phyloP scores from a whole-genome alignment of 1,140 invertebrate species.

The Anadara kagoshimensis region DNA sequence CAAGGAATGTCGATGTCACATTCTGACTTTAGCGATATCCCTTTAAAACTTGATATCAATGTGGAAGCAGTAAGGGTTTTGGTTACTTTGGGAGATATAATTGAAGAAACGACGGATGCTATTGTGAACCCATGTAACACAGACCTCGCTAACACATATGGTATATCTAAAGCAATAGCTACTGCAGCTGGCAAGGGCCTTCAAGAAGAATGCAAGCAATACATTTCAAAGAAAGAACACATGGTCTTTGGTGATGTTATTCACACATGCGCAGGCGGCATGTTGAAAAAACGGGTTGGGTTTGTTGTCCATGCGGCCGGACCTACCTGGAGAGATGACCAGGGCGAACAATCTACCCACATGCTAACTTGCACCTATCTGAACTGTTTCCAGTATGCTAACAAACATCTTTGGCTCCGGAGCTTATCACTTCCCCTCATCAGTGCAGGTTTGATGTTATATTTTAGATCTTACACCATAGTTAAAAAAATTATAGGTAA shows the following conservation, averaged over 20 bases:
- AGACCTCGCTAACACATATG: slow-evolving; percentile 30
- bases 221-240: slow-evolving; percentile 36
- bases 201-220: slow-evolving; percentile 37
- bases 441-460: slow-evolving; percentile 40
- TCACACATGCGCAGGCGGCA: slow-evolving; percentile 50
- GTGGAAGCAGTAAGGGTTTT: slow-evolving; percentile 26
- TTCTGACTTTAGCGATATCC: slow-evolving; percentile 37
- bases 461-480: too few relatives aligned
- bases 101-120: slow-evolving; percentile 40
- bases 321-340: slow-evolving; percentile 42
- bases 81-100: slow-evolving; percentile 42
- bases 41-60: slow-evolving; percentile 34
- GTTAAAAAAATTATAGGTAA: too few relatives aligned
- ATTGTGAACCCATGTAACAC: slow-evolving; percentile 40
- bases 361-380: slow-evolving; percentile 48
- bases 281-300: slow-evolving; percentile 27
- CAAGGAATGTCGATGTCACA: slow-evolving; percentile 15
- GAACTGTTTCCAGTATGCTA: slow-evolving; percentile 49
- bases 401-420: slow-evolving; percentile 40
- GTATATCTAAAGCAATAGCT: slow-evolving; percentile 40
- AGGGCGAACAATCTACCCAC: slow-evolving; percentile 35
- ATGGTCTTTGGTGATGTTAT: slow-evolving; percentile 39
- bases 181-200: slow-evolving; percentile 30
- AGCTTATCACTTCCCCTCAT: slow-evolving; percentile 45
- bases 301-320: slow-evolving; percentile 46